phyloP scores from a whole-genome alignment of 2,888 invertebrate species.

The Sarcophaga caerulescens region DNA sequence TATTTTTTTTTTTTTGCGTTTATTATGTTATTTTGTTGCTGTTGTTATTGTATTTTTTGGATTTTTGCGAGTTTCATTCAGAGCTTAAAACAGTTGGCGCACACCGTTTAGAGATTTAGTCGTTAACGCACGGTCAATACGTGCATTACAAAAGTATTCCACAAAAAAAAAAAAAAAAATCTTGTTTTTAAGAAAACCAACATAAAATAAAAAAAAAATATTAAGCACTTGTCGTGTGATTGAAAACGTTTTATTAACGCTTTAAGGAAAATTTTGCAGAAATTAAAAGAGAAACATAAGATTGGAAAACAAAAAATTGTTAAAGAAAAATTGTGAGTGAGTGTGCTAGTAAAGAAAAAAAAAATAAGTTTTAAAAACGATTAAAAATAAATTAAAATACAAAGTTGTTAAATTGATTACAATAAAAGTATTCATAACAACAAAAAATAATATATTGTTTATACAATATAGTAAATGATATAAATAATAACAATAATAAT shows the following conservation, averaged over 20 bases:
- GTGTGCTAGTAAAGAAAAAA: too few relatives aligned
- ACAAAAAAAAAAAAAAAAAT: constrained; percentile 22
- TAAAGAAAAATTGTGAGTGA: not conserved
- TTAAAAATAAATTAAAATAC: constrained; percentile 4
- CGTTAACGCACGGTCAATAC: constrained; percentile 80
- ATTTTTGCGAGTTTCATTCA: constrained; percentile 58
- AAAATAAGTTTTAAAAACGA: not conserved
- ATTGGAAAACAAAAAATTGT: not conserved
- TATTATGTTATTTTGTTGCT: constrained; percentile 12
- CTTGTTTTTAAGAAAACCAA: not conserved
- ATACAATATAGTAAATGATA: not conserved
- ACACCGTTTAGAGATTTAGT: constrained; percentile 78
- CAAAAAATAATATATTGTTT: not conserved
- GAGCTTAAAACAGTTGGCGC: constrained; percentile 79
- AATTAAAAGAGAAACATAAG: not conserved
- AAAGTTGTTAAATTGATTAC: not conserved
- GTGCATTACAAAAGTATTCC: constrained; percentile 72
- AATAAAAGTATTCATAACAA: not conserved
- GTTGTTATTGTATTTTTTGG: not conserved
- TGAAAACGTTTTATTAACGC: not conserved
- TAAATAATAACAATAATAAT: constrained; percentile 15
- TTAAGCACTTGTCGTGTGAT: not conserved
- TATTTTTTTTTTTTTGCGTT: not conserved
- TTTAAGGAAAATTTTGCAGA: not conserved
- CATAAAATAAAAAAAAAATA: not conserved